Percentiles rank a stretch among this genome's conserved stretches.
These are phyloP conservation scores for Apodemia duryi DNA, from an alignment of 2,888 invertebrate genomes.

Conservation along the genomic window DNA sequence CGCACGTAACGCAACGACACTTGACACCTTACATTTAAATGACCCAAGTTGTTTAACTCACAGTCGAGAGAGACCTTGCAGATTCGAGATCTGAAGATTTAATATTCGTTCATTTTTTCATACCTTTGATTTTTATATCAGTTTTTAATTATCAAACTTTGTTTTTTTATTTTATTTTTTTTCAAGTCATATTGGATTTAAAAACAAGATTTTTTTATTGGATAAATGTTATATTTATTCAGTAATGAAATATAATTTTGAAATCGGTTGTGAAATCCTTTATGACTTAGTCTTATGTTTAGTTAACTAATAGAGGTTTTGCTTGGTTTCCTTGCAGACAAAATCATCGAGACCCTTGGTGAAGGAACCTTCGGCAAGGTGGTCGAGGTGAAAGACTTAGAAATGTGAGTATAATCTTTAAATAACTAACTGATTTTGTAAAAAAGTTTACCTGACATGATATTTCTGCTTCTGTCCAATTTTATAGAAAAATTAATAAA, in stretches of 20 bases:
- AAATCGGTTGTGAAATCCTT: conserved; percentile 53
- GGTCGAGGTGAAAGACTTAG: conserved; percentile 97
- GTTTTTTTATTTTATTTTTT: conserved; percentile 26
- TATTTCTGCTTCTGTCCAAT: too few species aligned
- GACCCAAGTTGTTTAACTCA: conserved; percentile 33
- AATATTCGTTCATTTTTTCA: conserved; percentile 30
- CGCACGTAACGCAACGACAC: conserved; percentile 33
- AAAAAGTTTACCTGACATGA: too few species aligned
- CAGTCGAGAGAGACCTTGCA: conserved; percentile 40
- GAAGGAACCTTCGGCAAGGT: conserved; percentile 99
- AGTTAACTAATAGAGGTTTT: conserved; percentile 48
- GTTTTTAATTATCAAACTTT: conserved; percentile 34
- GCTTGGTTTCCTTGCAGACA: conserved; percentile 87
- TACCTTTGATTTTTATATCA: conserved; percentile 40
- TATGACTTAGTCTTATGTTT: conserved; percentile 53
- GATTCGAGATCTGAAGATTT: conserved; percentile 48
- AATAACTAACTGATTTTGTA: too few species aligned
- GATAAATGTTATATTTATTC: conserved; percentile 7
- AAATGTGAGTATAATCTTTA: conserved; percentile 86
- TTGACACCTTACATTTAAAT: conserved; percentile 27
- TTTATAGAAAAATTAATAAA: too few species aligned
- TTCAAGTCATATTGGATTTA: conserved; percentile 56
- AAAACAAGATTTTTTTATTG: conserved; percentile 29
- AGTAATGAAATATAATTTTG: conserved; percentile 19
- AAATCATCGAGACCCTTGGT: conserved; percentile 98